Evolutionary conservation across 2,888 invertebrate species (phyloP).

Genomic region (Polylopha cassiicola): DNA sequence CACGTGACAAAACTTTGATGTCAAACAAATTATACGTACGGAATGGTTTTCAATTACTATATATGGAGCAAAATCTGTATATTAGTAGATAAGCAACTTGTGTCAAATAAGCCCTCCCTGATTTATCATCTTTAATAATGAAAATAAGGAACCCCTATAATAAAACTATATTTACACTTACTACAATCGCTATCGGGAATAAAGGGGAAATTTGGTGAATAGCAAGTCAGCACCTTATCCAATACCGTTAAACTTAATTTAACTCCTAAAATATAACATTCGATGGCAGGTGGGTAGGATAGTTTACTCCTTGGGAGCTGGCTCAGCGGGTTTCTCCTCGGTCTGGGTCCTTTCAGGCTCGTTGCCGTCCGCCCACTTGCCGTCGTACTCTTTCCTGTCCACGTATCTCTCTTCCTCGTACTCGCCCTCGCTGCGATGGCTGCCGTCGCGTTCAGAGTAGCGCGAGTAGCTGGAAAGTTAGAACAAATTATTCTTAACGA

Average conservation of each 20-base stretch:
- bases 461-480: conserved; percentile 53
- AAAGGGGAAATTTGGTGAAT: conserved; percentile 7
- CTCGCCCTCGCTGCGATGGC: conserved; percentile 73
- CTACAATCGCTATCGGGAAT: conserved; percentile 18
- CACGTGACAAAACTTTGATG: no score
- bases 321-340: conserved; percentile 60
- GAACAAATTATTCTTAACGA: conserved; percentile 17
- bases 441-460: conserved; percentile 63
- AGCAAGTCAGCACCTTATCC: conserved; percentile 24
- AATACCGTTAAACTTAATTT: conserved; percentile 3
- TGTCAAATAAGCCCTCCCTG: background rate
- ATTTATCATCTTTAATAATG: no score
- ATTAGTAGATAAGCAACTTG: no score
- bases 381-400: conserved; percentile 80
- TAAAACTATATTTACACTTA: conserved; percentile 30
- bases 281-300: conserved; percentile 12
- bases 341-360: conserved; percentile 57
- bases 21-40: no score
- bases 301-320: conserved; percentile 56
- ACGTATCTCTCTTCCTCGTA: conserved; percentile 76
- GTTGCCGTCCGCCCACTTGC: conserved; percentile 81
- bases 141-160: no score
- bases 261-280: conserved; percentile 7
- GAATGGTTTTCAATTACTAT: no score
- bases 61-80: no score